A percentile compares a stretch with the other conserved stretches of the same genome.
phyloP scores from a whole-genome alignment of 2,797 vertebrate species.

The Echeneis naucrates region DNA sequence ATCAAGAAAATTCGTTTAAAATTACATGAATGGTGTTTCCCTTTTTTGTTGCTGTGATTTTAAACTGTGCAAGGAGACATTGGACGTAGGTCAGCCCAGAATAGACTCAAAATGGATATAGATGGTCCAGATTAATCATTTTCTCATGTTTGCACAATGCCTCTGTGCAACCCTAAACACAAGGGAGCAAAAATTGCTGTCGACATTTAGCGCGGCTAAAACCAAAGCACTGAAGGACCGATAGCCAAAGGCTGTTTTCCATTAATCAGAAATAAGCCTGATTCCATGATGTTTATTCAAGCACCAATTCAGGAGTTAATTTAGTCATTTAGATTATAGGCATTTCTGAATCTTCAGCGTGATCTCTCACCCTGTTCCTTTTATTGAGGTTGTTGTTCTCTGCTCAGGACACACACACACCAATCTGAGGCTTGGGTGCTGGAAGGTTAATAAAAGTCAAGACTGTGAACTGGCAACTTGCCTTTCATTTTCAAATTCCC shows the following conservation, averaged over 20 bases:
- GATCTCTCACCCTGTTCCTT: not conserved
- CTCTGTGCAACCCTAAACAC: constrained; percentile 22
- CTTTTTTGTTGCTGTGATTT: constrained; percentile 11
- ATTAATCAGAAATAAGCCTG: not conserved
- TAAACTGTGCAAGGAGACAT: constrained; percentile 10
- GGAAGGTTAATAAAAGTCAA: not conserved
- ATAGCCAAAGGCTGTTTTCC: not conserved
- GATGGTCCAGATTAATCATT: constrained; percentile 34
- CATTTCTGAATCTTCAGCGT: constrained; percentile 1
- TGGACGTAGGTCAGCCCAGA: constrained; percentile 21
- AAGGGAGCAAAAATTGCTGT: constrained; percentile 2
- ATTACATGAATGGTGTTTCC: constrained; percentile 7
- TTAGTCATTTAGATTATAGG: not conserved
- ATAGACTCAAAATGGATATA: constrained; percentile 24
- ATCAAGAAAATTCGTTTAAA: not conserved
- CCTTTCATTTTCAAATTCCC: not conserved
- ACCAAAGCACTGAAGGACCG: too few species aligned
- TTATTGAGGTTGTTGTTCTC: not conserved
- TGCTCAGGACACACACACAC: not conserved
- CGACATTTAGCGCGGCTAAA: constrained; percentile 16
- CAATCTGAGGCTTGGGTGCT: not conserved
- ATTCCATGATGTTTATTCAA: not conserved
- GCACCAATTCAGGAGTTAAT: not conserved
- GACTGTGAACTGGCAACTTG: constrained; percentile 9
- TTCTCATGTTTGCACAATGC: constrained; percentile 39